Evolutionary conservation across 1,140 invertebrate species (phyloP), one percentile per base, ranked within the genome.

Genomic region (Pinna nobilis): DNA sequence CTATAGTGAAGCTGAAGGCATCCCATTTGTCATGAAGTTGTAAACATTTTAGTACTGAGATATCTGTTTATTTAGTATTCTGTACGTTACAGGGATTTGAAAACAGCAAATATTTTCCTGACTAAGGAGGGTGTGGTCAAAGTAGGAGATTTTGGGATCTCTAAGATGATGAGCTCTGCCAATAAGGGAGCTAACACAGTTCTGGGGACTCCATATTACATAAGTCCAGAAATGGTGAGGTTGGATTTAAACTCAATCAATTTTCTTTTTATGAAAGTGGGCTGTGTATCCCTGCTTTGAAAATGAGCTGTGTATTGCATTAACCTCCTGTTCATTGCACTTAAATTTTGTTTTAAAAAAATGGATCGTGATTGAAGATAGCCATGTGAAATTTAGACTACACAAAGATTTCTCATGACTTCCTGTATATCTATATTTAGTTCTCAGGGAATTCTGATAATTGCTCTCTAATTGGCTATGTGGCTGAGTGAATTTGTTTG

Each of bases 191-290:
- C 94, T 4, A 91, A 94, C 73, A 95, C 94, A 2, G 93, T 95
- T 80, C 76, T 95, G n/a, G 94, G 94, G 4, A 95, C 94, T 18
- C 94, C 94, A 2, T 94, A 94, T 87, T 95, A 95, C 85, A 93
- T 95, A 70, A 94, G 94, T 84, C 94, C 94, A 2, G 94, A 95
- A 88, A 95, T 95, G 93, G 93, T 57, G 37, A 20, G 50, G 25
- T 23, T 28, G 20, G 6, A 1, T 7, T 25, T 7, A 3, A 7
- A 28, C 30, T 53, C 6, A 23, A 53, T 23, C 32, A 30, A n/a
- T n/a, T n/a, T n/a, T n/a, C n/a, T n/a, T n/a, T n/a, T n/a, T n/a
- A n/a, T n/a, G n/a, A n/a, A n/a, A n/a, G n/a, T n/a, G n/a, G n/a
- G n/a, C n/a, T n/a, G 41, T 13, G 41, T 44, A 44, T 9, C 7